Percentiles rank a stretch among this genome's conserved stretches.
phyloP scores from a whole-genome alignment of 2,113 vertebrate species.

The Camelus dromedarius region DNA sequence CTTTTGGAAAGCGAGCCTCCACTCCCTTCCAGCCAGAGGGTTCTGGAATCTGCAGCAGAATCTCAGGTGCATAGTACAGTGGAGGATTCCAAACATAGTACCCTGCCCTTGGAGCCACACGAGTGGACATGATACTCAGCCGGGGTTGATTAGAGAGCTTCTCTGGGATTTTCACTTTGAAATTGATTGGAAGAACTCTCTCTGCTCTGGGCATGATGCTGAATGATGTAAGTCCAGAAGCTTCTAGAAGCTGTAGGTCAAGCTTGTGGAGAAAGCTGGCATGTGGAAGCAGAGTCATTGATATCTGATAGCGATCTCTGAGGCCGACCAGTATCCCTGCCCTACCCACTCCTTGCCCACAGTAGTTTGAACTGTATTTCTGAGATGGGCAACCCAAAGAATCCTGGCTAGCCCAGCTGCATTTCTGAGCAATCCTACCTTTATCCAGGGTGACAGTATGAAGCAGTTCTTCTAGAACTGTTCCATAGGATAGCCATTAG shows the following conservation, averaged over 20 bases:
- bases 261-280: not conserved
- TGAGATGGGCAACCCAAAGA: not conserved
- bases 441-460: not conserved
- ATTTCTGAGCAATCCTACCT: not conserved
- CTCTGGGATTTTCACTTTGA: not conserved
- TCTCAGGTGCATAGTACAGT: not conserved
- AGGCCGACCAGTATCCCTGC: not conserved
- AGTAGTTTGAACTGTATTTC: not conserved
- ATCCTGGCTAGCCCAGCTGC: not conserved
- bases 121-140: too few species aligned
- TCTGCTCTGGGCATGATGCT: not conserved
- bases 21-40: not conserved
- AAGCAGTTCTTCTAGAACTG: not conserved
- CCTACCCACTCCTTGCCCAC: not conserved
- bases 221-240: not conserved
- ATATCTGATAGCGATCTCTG: not conserved
- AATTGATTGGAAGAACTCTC: not conserved
- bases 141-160: not conserved
- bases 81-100: not conserved
- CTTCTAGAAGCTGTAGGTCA: not conserved
- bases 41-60: not conserved
- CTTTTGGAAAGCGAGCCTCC: not conserved
- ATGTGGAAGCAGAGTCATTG: not conserved
- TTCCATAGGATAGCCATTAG: not conserved
- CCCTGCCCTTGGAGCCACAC: not conserved